phyloP scores from a whole-genome alignment of 1,140 invertebrate genomes.

The Saxidomus purpurata region DNA sequence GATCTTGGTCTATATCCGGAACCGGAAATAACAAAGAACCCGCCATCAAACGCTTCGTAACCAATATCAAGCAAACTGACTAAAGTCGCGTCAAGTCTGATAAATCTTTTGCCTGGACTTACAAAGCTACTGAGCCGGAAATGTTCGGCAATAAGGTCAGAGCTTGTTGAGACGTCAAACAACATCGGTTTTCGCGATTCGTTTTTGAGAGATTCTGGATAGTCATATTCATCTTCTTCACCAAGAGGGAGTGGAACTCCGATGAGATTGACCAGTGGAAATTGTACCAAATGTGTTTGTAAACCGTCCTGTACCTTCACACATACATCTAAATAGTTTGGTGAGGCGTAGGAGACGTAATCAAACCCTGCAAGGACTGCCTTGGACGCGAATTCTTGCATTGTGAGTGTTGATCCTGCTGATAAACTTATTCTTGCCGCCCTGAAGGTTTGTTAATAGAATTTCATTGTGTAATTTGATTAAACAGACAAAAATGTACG shows the following conservation, averaged over 20 bases:
- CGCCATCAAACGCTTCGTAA: background rate
- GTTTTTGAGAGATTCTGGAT: slow-evolving; percentile 22
- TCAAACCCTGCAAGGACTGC: slow-evolving; percentile 53
- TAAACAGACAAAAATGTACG: too few relatives aligned
- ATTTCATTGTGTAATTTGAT: too few relatives aligned
- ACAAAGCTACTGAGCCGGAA: slow-evolving; percentile 10
- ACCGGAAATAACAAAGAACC: slow-evolving; percentile 38
- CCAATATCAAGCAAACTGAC: slow-evolving; percentile 24
- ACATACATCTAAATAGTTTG: slow-evolving; percentile 25
- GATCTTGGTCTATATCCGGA: slow-evolving; percentile 51
- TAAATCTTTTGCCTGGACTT: slow-evolving; percentile 27
- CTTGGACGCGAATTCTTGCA: background rate
- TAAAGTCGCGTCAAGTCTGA: slow-evolving; percentile 28
- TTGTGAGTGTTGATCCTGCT: background rate
- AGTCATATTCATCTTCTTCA: slow-evolving; percentile 49
- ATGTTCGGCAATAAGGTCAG: background rate
- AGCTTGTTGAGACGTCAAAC: slow-evolving; percentile 24
- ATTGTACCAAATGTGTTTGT: slow-evolving; percentile 18
- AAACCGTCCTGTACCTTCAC: slow-evolving; percentile 50
- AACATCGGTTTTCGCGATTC: slow-evolving; percentile 47
- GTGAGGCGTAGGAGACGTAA: background rate
- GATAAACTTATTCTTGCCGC: slow-evolving; percentile 21
- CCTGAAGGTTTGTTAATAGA: too few relatives aligned
- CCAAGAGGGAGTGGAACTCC: slow-evolving; percentile 42
- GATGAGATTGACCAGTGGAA: slow-evolving; percentile 25